These are phyloP conservation scores for Megalonaias nervosa DNA, from an alignment of 1,140 invertebrate genomes.

Conservation along the genomic window DNA sequence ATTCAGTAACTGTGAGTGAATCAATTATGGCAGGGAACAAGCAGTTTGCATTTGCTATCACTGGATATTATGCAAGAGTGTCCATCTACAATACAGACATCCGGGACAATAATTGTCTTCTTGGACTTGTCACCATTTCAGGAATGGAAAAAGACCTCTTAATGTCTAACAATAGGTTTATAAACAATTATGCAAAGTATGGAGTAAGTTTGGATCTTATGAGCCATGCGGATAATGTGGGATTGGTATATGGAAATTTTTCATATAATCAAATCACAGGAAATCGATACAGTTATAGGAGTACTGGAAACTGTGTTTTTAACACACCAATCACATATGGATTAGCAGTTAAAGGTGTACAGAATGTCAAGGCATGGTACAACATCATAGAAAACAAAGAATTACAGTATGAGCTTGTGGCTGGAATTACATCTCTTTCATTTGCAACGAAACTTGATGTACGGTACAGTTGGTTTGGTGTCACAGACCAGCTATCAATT, in stretches of 20 bases:
- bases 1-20: constrained; percentile 61
- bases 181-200: constrained; percentile 84
- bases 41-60: constrained; percentile 70
- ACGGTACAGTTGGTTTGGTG: constrained; percentile 97
- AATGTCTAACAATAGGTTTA: constrained; percentile 82
- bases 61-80: constrained; percentile 90
- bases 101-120: constrained; percentile 86
- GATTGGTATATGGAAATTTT: constrained; percentile 86
- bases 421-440: constrained; percentile 80
- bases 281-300: constrained; percentile 73
- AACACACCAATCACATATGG: constrained; percentile 77
- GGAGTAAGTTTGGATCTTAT: constrained; percentile 91
- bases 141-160: constrained; percentile 98
- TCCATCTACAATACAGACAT: constrained; percentile 89
- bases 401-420: constrained; percentile 92
- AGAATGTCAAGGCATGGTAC: constrained; percentile 90
- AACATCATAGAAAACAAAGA: constrained; percentile 92
- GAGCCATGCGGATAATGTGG: constrained; percentile 94
- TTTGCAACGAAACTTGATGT: constrained; percentile 91
- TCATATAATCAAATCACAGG: constrained; percentile 83
- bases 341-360: constrained; percentile 93
- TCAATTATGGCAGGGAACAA: constrained; percentile 57
- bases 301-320: constrained; percentile 54
- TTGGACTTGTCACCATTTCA: constrained; percentile 86
- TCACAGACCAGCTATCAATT: constrained; percentile 79